Evolutionary conservation across 2,113 vertebrate genomes (phyloP), one percentile per base, ranked within the genome.

Genomic region (Oreochromis tanganicae): DNA sequence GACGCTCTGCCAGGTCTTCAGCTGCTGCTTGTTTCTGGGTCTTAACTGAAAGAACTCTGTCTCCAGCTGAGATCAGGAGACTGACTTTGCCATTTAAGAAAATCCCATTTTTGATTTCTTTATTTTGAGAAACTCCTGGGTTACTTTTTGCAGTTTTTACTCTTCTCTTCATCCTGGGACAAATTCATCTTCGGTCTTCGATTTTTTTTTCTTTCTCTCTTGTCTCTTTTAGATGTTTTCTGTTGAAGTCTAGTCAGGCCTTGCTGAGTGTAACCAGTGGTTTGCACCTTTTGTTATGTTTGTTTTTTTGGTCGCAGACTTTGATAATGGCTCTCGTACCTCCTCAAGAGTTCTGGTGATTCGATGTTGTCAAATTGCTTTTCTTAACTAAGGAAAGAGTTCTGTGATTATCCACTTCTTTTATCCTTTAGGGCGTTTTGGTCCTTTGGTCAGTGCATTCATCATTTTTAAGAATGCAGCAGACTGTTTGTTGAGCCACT

Each of bases 291-390:
- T 36, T 66, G 1, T 38, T 41, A 14, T 7, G 1, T 12, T 38
- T 21, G 1, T 57, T 29, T 14, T 32, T 34, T 63, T 4, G 8
- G 8, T 41, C 21, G 36, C 21, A 68, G 34, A 41, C 34, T 41
- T 21, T 68, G 34, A 68, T 38, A 3, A 0, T 0, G 63, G 11
- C 19, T 3, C 3, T 38, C 1, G 10, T 68, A 0, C 2, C 19
- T 38, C 3, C 36, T 21, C 21, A 13, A 68, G 63, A 14, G 36
- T 21, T 13, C 2, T 41, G 0, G 0, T 24, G 12, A 41, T 14
- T 27, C 9, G 2, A 73, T 46, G 41, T 17, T 16, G 21, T 73
- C 13, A 73, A 46, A 27, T 16, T 0, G 21, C 10, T 73, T 73
- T 71, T 71, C 21, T 71, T 71, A 71, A 71, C 66, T 24, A 24